Conservation (phyloP, 2,113 vertebrate genomes). For the Rhineura floridana region DNA sequence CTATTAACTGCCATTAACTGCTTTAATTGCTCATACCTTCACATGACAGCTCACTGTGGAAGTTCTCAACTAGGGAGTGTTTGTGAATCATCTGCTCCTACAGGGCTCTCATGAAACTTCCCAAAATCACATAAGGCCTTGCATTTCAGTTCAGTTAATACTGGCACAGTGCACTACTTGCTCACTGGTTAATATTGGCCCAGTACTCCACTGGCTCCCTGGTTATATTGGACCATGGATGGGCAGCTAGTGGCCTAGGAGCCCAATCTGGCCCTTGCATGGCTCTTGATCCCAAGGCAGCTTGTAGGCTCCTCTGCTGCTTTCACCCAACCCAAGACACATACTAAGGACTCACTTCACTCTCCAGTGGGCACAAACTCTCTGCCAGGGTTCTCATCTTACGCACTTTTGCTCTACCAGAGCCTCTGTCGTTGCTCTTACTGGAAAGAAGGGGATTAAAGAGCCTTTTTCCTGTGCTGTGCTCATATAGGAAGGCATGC, state of each 20-base stretch:
- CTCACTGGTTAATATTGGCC: neutral
- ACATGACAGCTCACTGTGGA: neutral
- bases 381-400: neutral
- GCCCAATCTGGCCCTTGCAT: neutral
- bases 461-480: neutral
- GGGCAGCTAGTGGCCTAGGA: neutral
- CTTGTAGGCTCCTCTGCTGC: neutral
- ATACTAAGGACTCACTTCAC: neutral
- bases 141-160: neutral
- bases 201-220: neutral
- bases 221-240: neutral
- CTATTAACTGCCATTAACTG: neutral
- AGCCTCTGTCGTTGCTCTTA: neutral
- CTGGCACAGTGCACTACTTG: neutral
- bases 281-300: neutral
- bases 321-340: neutral
- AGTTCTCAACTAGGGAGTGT: neutral
- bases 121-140: neutral
- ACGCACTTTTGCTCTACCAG: neutral
- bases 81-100: neutral
- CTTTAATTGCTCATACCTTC: neutral
- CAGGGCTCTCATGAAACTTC: neutral
- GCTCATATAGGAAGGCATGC: neutral
- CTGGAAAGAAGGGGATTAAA: neutral
- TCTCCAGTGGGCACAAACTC: neutral